Evolutionary conservation across 2,888 invertebrate species (phyloP), one percentile per base, ranked within the genome.

Genomic region (Hybos culiciformis): DNA sequence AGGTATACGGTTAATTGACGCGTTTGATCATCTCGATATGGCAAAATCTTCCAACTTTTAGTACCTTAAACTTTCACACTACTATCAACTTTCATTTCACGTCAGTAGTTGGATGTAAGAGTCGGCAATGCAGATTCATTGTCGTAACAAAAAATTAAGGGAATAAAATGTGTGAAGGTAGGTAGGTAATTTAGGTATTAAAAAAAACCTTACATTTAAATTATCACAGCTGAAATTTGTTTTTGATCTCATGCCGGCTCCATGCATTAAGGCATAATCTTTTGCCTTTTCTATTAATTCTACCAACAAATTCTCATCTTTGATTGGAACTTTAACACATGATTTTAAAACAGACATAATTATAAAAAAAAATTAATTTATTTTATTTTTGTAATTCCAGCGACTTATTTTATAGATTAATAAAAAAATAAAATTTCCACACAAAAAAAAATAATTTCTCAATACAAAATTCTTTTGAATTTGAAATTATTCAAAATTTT

Each of bases 241-340:
- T 61, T 73, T 80, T 24, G 79, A 78, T 46, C 86, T 70, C 80
- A 86, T 84, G 2, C 78, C 80, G 37, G 79, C 81, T 8, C 86
- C 87, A 61, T 87, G 84, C 81, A 85, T 83, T 24, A 87, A 59
- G 2, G 83, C 84, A 81, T 82, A 87, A 61, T 87, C 86, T 61
- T 82, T 85, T 1, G 83, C 78, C 61, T 83, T 83, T 45, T 76
- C 72, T 2, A 78, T 71, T 23, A 86, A 66, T 49, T 78, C 78
- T 14, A 70, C 56, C 38, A 88, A 67, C n/a, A 71, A 66, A 44
- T 76, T 71, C 15, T 74, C 67, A 1, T 77, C 69, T n/a, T n/a
- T n/a, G 44, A 88, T 58, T 2, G 84, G 83, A 48, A 86, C 53
- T 5, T 76, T 68, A 45, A 87, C 51, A 52, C 65, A 66, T 24